A percentile compares a stretch with the other conserved stretches of the same genome.
These are phyloP conservation scores for Drosophila tani DNA, from an alignment of 1,140 invertebrate genomes.

Conservation along the genomic window DNA sequence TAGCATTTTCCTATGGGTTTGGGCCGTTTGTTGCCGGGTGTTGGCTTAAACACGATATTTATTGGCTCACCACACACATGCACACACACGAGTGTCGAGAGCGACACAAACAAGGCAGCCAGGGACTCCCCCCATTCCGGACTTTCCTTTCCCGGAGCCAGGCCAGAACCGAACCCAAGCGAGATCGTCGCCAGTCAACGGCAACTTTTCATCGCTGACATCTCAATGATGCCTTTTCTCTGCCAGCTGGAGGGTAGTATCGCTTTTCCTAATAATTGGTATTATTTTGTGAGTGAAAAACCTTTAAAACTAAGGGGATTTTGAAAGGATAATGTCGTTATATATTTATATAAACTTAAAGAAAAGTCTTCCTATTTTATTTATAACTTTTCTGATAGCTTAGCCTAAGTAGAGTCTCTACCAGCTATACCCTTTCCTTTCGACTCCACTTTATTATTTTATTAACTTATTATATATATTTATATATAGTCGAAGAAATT, in stretches of 20 bases:
- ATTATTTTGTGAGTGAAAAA: background rate
- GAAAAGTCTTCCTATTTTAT: no score
- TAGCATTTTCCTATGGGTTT: slow-evolving; percentile 2
- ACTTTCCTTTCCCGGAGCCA: background rate
- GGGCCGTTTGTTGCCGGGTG: slow-evolving; percentile 64
- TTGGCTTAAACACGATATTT: slow-evolving; percentile 82
- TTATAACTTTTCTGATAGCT: no score
- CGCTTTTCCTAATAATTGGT: background rate
- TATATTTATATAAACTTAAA: no score
- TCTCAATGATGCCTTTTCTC: slow-evolving; percentile 61
- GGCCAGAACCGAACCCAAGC: slow-evolving; percentile 14
- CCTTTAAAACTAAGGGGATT: no score
- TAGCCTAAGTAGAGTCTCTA: no score
- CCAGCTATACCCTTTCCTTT: no score
- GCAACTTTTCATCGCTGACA: slow-evolving; percentile 79
- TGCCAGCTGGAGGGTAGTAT: background rate
- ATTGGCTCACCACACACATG: slow-evolving; percentile 69
- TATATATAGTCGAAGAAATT: no score
- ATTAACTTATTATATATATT: background rate
- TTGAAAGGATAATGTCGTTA: no score
- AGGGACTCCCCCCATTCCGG: slow-evolving; percentile 2
- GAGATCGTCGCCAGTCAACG: slow-evolving; percentile 45
- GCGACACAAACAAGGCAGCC: slow-evolving; percentile 18
- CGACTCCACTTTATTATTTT: no score
- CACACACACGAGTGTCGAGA: background rate